Evolutionary conservation across 2,797 vertebrate genomes (phyloP).

Genomic region (Potorous gilbertii): DNA sequence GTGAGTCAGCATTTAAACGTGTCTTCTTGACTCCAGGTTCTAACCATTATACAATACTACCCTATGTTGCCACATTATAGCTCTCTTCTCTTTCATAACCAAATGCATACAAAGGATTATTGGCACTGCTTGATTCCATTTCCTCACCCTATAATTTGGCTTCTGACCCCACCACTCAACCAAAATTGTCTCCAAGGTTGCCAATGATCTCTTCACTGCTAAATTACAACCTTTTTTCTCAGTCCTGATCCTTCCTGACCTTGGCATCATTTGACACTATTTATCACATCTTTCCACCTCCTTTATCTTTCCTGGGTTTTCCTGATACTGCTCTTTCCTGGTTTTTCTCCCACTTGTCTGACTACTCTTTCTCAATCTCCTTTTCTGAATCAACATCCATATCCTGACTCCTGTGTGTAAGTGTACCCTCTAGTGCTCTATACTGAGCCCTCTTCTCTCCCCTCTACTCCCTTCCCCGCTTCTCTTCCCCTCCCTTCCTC

Average conservation of each 20-base stretch:
- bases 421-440: not conserved
- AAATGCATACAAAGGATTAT: not conserved
- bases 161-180: not conserved
- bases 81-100: not conserved
- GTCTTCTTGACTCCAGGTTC: not conserved
- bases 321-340: not conserved
- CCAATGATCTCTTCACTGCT: not conserved
- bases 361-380: not conserved
- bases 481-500: no score
- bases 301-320: not conserved
- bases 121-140: not conserved
- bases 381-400: not conserved
- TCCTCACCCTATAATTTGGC: not conserved
- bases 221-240: not conserved
- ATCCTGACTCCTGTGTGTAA: not conserved
- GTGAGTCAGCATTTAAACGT: not conserved
- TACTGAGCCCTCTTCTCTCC: not conserved
- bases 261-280: not conserved
- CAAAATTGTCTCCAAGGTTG: not conserved
- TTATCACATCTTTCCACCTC: not conserved
- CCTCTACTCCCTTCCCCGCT: no score
- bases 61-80: not conserved
- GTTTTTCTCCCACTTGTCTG: not conserved
- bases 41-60: not conserved
- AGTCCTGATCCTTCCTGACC: not conserved